Base-by-base conservation (phyloP, 53 echinoderm and acorn worm genomes). In the Antedon mediterranea region DNA sequence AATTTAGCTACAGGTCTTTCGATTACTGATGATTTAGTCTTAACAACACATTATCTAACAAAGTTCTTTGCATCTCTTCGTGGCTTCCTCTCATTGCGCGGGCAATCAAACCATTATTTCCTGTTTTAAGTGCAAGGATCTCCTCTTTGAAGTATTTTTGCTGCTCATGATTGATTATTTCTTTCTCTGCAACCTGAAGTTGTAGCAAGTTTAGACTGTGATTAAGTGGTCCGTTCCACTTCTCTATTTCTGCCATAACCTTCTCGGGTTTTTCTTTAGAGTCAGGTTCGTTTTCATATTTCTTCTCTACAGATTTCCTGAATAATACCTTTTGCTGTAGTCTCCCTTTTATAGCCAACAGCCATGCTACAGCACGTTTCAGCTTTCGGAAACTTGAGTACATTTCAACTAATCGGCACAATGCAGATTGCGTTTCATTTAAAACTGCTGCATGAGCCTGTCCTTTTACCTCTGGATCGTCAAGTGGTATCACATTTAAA, bases 401-500 rank as follows among this genome's bases (percentile, higher is more conserved):
- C 30, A 76, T 30, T 31, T 31, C 1, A 30, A 76, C 57, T 32
- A 82, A 26, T 14, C 31, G 15, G 1, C 76, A 43, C 29, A 82
- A 43, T 15, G 23, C 9, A 18, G 57, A 15, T 37, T 27, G 18
- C 32, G 73, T 32, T 31, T 31, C 43, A 32, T 76, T 73, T 33
- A 71, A 71, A 28, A 77, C 71, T 71, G 71, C 77, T 28, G 34
- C 31, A 23, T 74, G 32, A 7, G 31, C 32, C 6, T 75, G 31
- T 74, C 43, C 14, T 32, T 83, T 83, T 28, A 78, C 31, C 32
- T 83, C 83, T 37, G 83, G 83, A 31, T 83, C 78, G 30, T 78
- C 43, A 11, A 78, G 72, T 6, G 43, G 9, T 34, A 77, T 33
- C 30, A 34, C 43, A 31, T n/a, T 11, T 37, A 37, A 4, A 37